Percentiles rank a stretch among this genome's conserved stretches.
Evolutionary conservation across 2,888 invertebrate genomes (phyloP).

Genomic region (Hypena proboscidalis): DNA sequence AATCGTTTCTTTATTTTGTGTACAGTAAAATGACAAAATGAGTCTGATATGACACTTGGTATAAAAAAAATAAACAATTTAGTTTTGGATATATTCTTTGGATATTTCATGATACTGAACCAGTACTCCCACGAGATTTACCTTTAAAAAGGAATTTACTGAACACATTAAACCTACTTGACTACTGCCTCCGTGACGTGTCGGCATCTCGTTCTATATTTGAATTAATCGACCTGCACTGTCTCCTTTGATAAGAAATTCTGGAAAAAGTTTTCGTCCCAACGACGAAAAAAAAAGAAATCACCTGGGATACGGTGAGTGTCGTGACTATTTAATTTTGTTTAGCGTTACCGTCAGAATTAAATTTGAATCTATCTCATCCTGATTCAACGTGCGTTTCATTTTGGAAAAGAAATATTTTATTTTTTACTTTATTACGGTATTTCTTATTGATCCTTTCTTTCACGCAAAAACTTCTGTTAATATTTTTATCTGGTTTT

Average conservation of each 20-base stretch:
- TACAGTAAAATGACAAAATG: too few species aligned
- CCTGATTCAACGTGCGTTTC: too few species aligned
- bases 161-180: slow-evolving; percentile 70
- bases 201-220: slow-evolving; percentile 74
- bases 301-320: slow-evolving; percentile 34
- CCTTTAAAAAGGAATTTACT: slow-evolving; percentile 57
- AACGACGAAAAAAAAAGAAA: slow-evolving; percentile 40
- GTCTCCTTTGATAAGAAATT: slow-evolving; percentile 59
- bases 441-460: too few species aligned
- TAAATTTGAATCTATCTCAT: slow-evolving; percentile 34
- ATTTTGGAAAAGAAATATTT: too few species aligned
- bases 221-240: slow-evolving; percentile 65
- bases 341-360: slow-evolving; percentile 26
- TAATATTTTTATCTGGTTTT: too few species aligned
- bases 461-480: too few species aligned
- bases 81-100: too few species aligned
- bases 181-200: slow-evolving; percentile 64
- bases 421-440: too few species aligned
- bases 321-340: slow-evolving; percentile 43
- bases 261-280: slow-evolving; percentile 54
- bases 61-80: too few species aligned
- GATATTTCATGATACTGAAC: too few species aligned
- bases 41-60: too few species aligned
- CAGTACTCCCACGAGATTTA: slow-evolving; percentile 54
- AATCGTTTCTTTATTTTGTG: too few species aligned